These are phyloP conservation scores for Chunga burmeisteri DNA, from an alignment of 2,113 vertebrate species.

Conservation along the genomic window DNA sequence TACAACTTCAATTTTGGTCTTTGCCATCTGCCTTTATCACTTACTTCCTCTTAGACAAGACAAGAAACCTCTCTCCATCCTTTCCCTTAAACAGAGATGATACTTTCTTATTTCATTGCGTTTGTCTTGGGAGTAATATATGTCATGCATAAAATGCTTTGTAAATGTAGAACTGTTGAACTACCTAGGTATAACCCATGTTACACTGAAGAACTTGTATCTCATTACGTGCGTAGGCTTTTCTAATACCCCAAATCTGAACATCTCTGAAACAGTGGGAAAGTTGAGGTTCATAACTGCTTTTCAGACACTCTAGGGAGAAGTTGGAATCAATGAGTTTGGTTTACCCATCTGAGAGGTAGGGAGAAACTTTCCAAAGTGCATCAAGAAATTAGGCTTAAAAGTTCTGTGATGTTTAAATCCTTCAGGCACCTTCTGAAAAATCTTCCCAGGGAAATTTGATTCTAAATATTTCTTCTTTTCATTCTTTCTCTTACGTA, in stretches of 20 bases:
- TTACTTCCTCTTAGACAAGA: not conserved
- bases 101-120: not conserved
- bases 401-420: not conserved
- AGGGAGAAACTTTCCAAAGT: not conserved
- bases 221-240: not conserved
- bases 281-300: not conserved
- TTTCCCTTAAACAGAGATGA: not conserved
- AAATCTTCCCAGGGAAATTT: not conserved
- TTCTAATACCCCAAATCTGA: not conserved
- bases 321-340: not conserved
- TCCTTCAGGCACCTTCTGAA: not conserved
- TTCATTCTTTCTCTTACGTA: not conserved
- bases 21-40: not conserved
- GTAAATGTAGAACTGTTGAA: not conserved
- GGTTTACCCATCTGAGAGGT: not conserved
- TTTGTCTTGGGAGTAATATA: not conserved
- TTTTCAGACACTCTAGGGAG: not conserved
- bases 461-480: not conserved
- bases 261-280: not conserved
- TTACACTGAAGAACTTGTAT: not conserved
- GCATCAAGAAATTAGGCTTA: not conserved
- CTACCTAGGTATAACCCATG: not conserved
- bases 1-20: not conserved
- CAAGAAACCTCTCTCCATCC: not conserved
- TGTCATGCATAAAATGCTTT: not conserved